phyloP scores from a whole-genome alignment of 2,797 vertebrate species.

The Chromobotia macracanthus region DNA sequence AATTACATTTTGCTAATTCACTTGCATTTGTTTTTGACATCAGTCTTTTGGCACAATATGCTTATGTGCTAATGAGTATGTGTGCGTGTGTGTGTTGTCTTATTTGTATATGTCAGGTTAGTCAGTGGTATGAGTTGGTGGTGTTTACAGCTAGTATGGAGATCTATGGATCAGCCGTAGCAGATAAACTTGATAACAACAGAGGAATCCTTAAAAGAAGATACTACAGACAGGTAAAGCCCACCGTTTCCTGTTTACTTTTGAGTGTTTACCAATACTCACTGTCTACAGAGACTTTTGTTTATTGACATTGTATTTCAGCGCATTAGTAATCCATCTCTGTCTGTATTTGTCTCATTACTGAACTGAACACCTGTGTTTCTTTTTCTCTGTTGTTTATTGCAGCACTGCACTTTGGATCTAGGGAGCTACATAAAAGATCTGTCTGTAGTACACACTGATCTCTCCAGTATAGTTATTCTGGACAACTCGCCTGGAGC shows the following conservation, averaged over 20 bases:
- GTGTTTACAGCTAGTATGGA: conserved; percentile 97
- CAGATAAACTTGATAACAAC: conserved; percentile 93
- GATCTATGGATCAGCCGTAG: conserved; percentile 92
- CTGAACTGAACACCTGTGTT: background rate
- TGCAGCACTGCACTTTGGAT: conserved; percentile 94
- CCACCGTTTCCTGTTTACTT: background rate
- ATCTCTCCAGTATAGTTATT: conserved; percentile 94
- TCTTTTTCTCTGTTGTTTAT: conserved; percentile 40
- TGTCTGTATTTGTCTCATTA: background rate
- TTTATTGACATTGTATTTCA: background rate
- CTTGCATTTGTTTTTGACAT: background rate
- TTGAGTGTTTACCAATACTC: background rate
- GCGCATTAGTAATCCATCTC: background rate
- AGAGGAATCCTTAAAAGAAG: conserved; percentile 88
- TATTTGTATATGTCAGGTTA: conserved; percentile 77
- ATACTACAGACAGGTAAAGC: conserved; percentile 91
- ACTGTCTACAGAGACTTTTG: background rate
- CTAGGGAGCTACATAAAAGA: conserved; percentile 98
- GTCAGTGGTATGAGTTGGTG: conserved; percentile 94
- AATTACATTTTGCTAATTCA: background rate
- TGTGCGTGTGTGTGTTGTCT: conserved; percentile 12
- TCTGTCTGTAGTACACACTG: conserved; percentile 89
- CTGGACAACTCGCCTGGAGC: conserved; percentile 95
- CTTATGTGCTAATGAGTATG: background rate
- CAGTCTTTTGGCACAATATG: background rate